These are phyloP conservation scores for Cryptoprocta ferox DNA, from an alignment of 2,797 vertebrate species.

Conservation along the genomic window DNA sequence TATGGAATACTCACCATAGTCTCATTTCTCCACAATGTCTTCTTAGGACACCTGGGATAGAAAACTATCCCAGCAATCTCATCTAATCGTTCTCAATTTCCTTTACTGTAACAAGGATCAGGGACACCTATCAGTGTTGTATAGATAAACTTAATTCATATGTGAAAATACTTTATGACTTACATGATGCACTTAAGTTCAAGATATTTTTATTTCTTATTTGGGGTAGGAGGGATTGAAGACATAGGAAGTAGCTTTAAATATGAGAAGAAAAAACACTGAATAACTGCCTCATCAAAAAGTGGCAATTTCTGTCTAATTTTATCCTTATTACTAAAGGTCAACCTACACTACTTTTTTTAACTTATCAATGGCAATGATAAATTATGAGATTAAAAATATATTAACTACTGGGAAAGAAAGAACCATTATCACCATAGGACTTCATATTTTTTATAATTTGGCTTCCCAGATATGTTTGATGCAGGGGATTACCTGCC, in stretches of 20 bases:
- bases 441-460: not conserved
- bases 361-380: not conserved
- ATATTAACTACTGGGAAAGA: not conserved
- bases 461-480: not conserved
- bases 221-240: not conserved
- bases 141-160: not conserved
- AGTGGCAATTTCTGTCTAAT: not conserved
- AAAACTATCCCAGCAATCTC: not conserved
- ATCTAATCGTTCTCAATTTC: not conserved
- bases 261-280: not conserved
- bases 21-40: not conserved
- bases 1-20: not conserved
- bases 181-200: not conserved
- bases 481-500: not conserved
- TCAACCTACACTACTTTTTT: not conserved
- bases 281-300: not conserved
- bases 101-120: not conserved
- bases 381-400: constrained; percentile 22
- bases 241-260: not conserved
- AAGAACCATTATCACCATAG: not conserved
- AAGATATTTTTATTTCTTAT: not conserved
- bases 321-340: not conserved
- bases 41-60: not conserved
- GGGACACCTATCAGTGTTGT: not conserved
- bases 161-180: not conserved